Percentiles rank a stretch among this genome's conserved stretches.
phyloP scores from a whole-genome alignment of 2,113 vertebrate genomes.

The Caranx ignobilis region DNA sequence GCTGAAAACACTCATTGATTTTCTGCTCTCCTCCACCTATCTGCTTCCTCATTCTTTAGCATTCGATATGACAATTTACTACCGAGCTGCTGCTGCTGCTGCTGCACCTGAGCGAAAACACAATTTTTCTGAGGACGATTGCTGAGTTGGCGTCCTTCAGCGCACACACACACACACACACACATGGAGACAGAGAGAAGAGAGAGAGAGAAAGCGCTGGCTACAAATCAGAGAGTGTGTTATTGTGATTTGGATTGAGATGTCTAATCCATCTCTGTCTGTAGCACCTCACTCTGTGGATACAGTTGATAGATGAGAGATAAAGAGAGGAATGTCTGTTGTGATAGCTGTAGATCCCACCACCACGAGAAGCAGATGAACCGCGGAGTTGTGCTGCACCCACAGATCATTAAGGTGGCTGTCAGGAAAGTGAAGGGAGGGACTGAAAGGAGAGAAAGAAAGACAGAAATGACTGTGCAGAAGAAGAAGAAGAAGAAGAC shows the following conservation, averaged over 20 bases:
- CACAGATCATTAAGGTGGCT: conserved; percentile 9
- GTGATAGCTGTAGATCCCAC: conserved; percentile 5
- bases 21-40: conserved; percentile 61
- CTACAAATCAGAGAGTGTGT: conserved; percentile 22
- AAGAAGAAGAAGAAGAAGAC: background rate
- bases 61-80: conserved; percentile 54
- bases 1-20: conserved; percentile 73
- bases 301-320: conserved; percentile 17
- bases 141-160: conserved; percentile 35
- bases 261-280: conserved; percentile 13
- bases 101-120: conserved; percentile 46
- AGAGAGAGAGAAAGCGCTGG: background rate
- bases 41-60: conserved; percentile 54
- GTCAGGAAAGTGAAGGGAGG: background rate
- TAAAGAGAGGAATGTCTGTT: conserved; percentile 42
- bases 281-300: background rate
- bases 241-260: conserved; percentile 33
- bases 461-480: background rate
- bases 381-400: background rate
- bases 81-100: conserved; percentile 13
- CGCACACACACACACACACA: conserved; percentile 12
- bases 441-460: background rate
- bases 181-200: background rate
- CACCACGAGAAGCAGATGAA: conserved; percentile 29
- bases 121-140: conserved; percentile 32